Base-by-base conservation (phyloP, 2,113 vertebrate species). In the Syngnathus scovelli region DNA sequence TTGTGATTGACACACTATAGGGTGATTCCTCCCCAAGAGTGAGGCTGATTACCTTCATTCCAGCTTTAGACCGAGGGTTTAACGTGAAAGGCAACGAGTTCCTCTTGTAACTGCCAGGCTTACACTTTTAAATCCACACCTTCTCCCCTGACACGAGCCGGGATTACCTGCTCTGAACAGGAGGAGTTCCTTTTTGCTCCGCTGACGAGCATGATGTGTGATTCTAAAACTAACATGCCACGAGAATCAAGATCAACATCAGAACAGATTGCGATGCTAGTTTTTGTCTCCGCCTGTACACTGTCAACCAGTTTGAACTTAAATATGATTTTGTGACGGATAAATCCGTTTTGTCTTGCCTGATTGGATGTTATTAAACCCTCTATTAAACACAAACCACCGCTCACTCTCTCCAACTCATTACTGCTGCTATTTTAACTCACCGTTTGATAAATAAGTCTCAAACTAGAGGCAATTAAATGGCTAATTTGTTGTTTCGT, bases 401-500 rank as follows among this genome's bases (percentile, higher is more conserved):
- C 54, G 21, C 41, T 19, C 46, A 33, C 39, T 9, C 60, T 61
- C 48, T 21, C 27, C 63, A 44, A 69, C 69, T 84, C 74, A 69
- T 84, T 84, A 83, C 66, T 33, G 72, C 70, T 65, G 39, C 65
- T 84, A 37, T 77, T 76, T 78, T 36, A 70, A 54, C 69, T 72
- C 46, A 9, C 43, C 61, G 46, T 85, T 81, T 82, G 63, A 79
- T 73, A 69, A 66, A 71, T 48, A 72, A 67, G 73, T 70, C 63
- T 80, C 46, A 65, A 67, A 80, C 68, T 64, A 73, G 55, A 67
- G 73, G 59, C 70, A 86, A 79, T 84, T 82, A 86, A 83, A 74
- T 33, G 68, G 75, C 61, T 71, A 80, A 79, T 85, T 83, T 85
- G 76, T 61, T 59, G n/a, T 73, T 78, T 83, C 55, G 71, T 56